Evolutionary conservation across 2,888 invertebrate genomes (phyloP), one percentile per base, ranked within the genome.

Genomic region (Acrobasis consociella): DNA sequence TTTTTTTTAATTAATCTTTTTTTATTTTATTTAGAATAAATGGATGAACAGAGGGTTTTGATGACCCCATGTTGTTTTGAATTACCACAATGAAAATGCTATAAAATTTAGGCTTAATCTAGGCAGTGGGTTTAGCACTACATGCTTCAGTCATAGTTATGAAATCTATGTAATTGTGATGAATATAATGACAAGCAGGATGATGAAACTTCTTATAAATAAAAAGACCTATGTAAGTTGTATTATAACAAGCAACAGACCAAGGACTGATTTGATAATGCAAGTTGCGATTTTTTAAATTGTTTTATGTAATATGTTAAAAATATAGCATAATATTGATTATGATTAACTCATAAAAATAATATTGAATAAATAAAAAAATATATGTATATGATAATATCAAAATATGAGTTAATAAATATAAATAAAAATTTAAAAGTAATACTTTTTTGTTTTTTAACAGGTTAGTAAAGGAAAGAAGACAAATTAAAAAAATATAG

Each of bases 281-380:
- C 85, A 77, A 71, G 75, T 89, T 90, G 90, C 89, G 88, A 89
- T 88, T 90, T 89, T 85, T 66, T 59, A 1, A n/a, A 13, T 13
- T 46, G 7, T 13, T n/a, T 10, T 2, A 55, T 55, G 64, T 62
- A 58, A 16, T 58, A 49, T 8, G 13, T 49, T 49, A 22, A 31
- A 8, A 13, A 31, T n/a, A 17, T 49, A 15, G 11, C 37, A 46
- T 46, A n/a, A 13, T n/a, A 46, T 46, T 9, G 10, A 42, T 31
- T 7, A 31, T 31, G 31, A 31, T 31, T 31, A 5, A 31, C 22
- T 22, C 5, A 31, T 31, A 7, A 31, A 31, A 31, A 31, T 31
- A 5, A 31, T 31, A 31, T 31, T 31, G 8, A 31, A 31, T 31
- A 31, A 7, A 31, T 31, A 31, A 31, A 31, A 31, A 22, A 22